Percentiles rank a stretch among this genome's conserved stretches.
phyloP scores from a whole-genome alignment of 2,888 invertebrate species.

The Protophormia terraenovae region DNA sequence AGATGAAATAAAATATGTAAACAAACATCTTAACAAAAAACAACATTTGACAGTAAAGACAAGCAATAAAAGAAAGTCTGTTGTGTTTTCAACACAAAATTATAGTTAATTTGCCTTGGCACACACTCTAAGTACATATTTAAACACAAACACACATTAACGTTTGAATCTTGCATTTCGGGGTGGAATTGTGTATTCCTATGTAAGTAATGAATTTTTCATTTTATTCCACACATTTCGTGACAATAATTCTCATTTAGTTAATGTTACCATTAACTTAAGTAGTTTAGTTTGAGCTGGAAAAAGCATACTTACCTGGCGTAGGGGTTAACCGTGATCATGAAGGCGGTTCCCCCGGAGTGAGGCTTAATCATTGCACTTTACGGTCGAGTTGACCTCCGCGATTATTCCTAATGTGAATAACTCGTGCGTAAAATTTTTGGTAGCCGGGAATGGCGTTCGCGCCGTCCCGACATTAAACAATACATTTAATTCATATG shows the following conservation, averaged over 20 bases:
- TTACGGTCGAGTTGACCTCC: conserved; percentile 85
- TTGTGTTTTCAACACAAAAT: too few relatives aligned
- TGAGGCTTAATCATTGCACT: conserved; percentile 45
- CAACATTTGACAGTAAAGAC: too few relatives aligned
- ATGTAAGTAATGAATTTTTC: too few relatives aligned
- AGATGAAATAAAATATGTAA: too few relatives aligned
- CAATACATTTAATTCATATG: neutral
- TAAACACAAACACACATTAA: too few relatives aligned
- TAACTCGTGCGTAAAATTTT: conserved; percentile 88
- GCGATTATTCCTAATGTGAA: conserved; percentile 89
- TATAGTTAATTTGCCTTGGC: too few relatives aligned
- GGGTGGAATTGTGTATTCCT: too few relatives aligned
- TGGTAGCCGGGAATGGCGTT: conserved; percentile 86
- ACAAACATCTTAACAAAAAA: too few relatives aligned
- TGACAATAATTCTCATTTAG: neutral
- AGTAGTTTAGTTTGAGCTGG: neutral
- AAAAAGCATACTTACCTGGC: conserved; percentile 74
- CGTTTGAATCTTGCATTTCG: too few relatives aligned
- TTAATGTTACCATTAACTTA: neutral
- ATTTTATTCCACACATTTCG: neutral
- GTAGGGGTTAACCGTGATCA: conserved; percentile 71
- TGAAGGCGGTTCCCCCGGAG: conserved; percentile 46
- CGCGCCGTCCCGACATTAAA: conserved; percentile 83
- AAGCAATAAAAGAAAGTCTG: too few relatives aligned
- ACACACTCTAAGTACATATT: too few relatives aligned